Evolutionary conservation across 1,140 invertebrate species (phyloP), one percentile per base, ranked within the genome.

Genomic region (Druon quercuslanigerum): DNA sequence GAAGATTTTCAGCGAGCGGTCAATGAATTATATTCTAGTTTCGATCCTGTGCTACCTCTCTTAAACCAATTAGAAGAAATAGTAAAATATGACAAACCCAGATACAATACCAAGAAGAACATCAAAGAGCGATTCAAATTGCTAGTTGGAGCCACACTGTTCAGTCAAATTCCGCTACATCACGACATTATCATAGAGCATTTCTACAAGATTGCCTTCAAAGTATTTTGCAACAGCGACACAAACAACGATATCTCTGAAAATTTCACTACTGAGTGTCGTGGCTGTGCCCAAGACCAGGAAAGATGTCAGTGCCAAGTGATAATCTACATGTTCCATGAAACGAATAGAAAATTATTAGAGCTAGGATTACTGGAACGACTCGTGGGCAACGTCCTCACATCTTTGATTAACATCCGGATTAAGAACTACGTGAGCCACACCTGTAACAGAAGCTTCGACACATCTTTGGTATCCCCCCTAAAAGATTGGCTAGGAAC

Each of bases 381-480:
- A 80, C 87, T 98, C 6, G 94, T 95, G 4, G 96, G 96, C 8
- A 95, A 96, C 87, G 94, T 96, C 7, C 91, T 98, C 11, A 97
- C 96, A 12, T 94, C 93, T 70, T 93, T 97, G 66, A 96, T 97
- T 71, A 95, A 97, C 85, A 90, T 94, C 79, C 93, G 95, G 83
- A 97, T 98, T 72, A 94, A 96, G 87, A 93, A 93, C 83, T 95
- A 98, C 84, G 95, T 98, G 11, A 93, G 94, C 84, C 94, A 94
- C 80, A 94, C 94, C 0, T 98, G 96, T 85, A 95, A 96, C 85
- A 95, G 95, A 72, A 96, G 94, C 79, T 97, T 97, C 91, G 96
- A 97, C 91, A 93, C 94, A 14, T 96, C 96, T 1, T 95, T 96
- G 82, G 92, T 97, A 46, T 87, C 90, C 7, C 92, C 92, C 66